Base-by-base conservation (phyloP, 2,797 vertebrate genomes). In the Tinamus major region DNA sequence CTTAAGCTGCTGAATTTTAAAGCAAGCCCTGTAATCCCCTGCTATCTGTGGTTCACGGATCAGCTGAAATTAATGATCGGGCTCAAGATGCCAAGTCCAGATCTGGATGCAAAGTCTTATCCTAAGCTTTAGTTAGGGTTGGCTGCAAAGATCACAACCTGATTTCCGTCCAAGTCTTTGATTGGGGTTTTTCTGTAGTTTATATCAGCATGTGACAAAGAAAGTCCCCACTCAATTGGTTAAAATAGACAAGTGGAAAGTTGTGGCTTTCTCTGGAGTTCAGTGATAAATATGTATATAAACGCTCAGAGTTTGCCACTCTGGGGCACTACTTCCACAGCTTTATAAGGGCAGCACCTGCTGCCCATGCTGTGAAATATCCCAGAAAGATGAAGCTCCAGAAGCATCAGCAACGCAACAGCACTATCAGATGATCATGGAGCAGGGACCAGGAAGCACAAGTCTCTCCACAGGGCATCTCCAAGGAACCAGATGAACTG, bases 1-100 rank as follows among this genome's bases (percentile, higher is more conserved):
- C 46, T 75, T 75, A 62, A 91, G 87, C 68, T 78, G 68, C 64
- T 88, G 85, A 87, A 88, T 92, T 92, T 94, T 86, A 82, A 81
- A 92, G 87, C 62, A 64, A 86, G 81, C 63, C 82, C 68, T 56
- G 42, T 72, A 92, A 95, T 93, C 83, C 87, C 37, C 48, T 77
- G 14, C 87, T 91, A 61, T 71, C 71, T 95, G 58, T 75, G 55
- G 68, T 68, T 88, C 23, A 12, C 12, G 33, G 68, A 84, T 92
- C 89, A 77, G 61, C n/a, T 90, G 58, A 79, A 92, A 93, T 74
- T 86, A 92, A 92, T 48, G 61, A 79, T 64, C 0, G 0, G 89
- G 74, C 85, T 91, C 29, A 74, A 90, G 85, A 69, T 83, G 87
- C 89, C 87, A 88, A 87, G 68, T 59, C 62, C 68, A 92, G 85